A percentile compares a stretch with the other conserved stretches of the same genome.
Evolutionary conservation across 2,113 vertebrate genomes (phyloP).

Genomic region (Oenanthe oenanthe): DNA sequence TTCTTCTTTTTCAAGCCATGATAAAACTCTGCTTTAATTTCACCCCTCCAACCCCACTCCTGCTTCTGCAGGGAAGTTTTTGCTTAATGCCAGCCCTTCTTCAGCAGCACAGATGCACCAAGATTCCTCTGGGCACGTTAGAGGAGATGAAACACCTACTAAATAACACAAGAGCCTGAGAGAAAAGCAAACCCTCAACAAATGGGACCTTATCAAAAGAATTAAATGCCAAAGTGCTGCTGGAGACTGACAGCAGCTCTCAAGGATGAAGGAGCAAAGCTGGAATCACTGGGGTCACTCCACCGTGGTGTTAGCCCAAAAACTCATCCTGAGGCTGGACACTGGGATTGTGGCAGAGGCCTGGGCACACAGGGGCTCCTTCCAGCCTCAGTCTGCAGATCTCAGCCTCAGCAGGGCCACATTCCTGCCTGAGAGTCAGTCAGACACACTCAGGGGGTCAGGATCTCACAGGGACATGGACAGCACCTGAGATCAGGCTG

Average conservation of each 20-base stretch:
- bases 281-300: not conserved
- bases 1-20: not conserved
- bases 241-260: not conserved
- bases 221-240: not conserved
- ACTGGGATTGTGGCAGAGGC: not conserved
- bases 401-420: not conserved
- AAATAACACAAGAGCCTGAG: slow-evolving; percentile 37
- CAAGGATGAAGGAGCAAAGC: not conserved
- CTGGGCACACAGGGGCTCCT: not conserved
- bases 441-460: not conserved
- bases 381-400: not conserved
- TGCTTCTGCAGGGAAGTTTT: not conserved
- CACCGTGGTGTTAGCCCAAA: not conserved
- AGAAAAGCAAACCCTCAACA: slow-evolving; percentile 4
- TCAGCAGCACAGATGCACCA: slow-evolving; percentile 20
- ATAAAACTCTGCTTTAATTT: not conserved
- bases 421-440: not conserved
- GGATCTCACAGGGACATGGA: not conserved
- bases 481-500: not conserved
- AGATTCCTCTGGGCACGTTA: slow-evolving; percentile 19
- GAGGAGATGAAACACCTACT: slow-evolving; percentile 41
- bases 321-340: not conserved
- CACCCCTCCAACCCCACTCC: not conserved
- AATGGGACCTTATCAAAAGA: not conserved
- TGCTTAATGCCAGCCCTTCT: slow-evolving; percentile 24